Evolutionary conservation across 1,140 invertebrate genomes (phyloP).

Genomic region (Trichonephila clavata): DNA sequence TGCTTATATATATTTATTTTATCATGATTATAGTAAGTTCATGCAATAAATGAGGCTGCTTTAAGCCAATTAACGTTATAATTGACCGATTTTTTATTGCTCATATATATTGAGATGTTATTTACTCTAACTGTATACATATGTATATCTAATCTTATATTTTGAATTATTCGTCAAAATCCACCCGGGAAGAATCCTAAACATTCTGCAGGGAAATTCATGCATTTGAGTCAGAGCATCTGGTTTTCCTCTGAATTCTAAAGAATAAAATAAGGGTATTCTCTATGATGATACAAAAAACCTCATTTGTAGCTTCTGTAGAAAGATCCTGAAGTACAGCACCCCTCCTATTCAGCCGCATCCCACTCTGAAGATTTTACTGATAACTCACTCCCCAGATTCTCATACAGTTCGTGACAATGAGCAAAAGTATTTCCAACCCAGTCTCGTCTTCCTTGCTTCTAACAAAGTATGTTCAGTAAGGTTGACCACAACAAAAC

Average conservation of each 20-base stretch:
- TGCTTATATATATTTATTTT: no score
- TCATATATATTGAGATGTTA: no score
- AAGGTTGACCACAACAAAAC: neutral
- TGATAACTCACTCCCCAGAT: neutral
- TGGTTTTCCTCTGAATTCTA: neutral
- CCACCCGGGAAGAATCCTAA: no score
- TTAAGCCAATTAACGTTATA: no score
- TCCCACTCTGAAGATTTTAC: neutral
- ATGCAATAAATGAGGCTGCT: no score
- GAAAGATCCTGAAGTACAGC: neutral
- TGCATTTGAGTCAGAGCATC: neutral
- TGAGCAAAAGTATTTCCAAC: neutral
- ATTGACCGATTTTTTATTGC: no score
- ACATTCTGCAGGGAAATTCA: neutral
- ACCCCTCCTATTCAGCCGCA: neutral
- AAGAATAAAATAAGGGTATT: neutral
- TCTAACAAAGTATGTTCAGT: neutral
- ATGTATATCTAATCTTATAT: no score
- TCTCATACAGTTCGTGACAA: slow-evolving; percentile 5
- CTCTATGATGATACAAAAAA: neutral
- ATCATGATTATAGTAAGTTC: no score
- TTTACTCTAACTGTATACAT: no score
- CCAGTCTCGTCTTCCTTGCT: neutral
- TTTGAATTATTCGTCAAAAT: no score
- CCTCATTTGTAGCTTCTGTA: neutral